phyloP scores from a whole-genome alignment of 2,113 vertebrate genomes.

The Microtus pennsylvanicus region DNA sequence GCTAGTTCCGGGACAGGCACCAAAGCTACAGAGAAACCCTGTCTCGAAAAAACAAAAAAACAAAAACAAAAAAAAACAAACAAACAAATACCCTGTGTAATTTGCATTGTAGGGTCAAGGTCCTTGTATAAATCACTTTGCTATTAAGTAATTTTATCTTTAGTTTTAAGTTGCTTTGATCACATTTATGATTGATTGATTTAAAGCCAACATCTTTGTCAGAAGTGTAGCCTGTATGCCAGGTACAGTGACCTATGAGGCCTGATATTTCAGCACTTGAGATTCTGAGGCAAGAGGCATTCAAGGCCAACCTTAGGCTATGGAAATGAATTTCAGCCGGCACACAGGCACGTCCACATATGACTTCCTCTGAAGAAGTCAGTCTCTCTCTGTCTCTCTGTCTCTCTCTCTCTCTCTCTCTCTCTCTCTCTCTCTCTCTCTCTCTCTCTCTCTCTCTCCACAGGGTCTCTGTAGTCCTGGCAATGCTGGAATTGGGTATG shows the following conservation, averaged over 20 bases:
- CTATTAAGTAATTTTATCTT: not conserved
- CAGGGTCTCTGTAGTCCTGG: not conserved
- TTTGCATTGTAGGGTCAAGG: not conserved
- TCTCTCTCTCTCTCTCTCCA: not conserved
- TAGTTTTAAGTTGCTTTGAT: not conserved
- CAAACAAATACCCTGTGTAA: too few species aligned
- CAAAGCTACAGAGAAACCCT: too few species aligned
- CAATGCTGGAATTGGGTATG: not conserved
- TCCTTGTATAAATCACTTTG: not conserved
- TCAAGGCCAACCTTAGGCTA: not conserved
- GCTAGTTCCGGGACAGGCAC: too few species aligned
- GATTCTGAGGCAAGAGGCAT: not conserved
- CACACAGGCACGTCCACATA: not conserved
- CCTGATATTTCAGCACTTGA: too few species aligned
- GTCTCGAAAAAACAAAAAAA: too few species aligned
- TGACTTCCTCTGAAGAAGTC: not conserved
- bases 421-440: not conserved
- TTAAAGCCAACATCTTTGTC: not conserved
- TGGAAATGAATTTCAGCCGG: not conserved
- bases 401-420: not conserved
- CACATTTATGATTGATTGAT: not conserved
- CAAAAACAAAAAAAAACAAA: too few species aligned
- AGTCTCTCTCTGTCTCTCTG: too few species aligned
- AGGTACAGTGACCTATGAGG: not conserved
- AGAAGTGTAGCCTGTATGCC: not conserved